phyloP scores from a whole-genome alignment of 2,888 invertebrate species.

The Conops quadrifasciatus region DNA sequence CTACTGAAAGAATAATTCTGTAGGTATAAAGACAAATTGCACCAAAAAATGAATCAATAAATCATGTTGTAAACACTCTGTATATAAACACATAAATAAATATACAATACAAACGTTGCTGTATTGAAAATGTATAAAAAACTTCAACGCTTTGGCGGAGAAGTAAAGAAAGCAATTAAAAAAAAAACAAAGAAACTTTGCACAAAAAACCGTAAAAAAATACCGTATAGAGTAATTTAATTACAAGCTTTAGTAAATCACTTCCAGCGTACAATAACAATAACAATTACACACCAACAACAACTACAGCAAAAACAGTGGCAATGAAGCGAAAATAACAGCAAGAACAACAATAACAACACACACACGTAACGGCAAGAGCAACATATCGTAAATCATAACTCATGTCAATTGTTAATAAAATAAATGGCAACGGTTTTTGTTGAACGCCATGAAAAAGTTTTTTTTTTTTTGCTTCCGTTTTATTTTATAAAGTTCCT shows the following conservation, averaged over 20 bases:
- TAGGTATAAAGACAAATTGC: neutral
- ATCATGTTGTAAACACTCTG: neutral
- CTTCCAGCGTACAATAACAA: conserved; percentile 21
- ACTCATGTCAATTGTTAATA: conserved; percentile 35
- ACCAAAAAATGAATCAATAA: neutral
- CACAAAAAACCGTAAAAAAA: neutral
- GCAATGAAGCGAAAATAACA: neutral
- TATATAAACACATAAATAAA: too few relatives aligned
- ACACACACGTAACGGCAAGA: neutral
- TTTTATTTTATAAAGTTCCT: neutral
- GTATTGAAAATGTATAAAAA: neutral
- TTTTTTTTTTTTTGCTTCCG: neutral
- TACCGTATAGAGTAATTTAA: conserved; percentile 31
- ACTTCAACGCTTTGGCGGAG: neutral
- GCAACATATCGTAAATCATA: conserved; percentile 27
- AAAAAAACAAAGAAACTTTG: too few relatives aligned
- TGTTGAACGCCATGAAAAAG: neutral
- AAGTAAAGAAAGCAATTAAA: neutral
- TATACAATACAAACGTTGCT: too few relatives aligned
- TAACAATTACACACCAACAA: conserved; percentile 8
- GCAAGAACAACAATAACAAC: neutral
- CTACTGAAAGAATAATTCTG: neutral
- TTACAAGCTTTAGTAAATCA: conserved; percentile 33
- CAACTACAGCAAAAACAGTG: neutral
- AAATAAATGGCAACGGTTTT: conserved; percentile 21